phyloP scores from a whole-genome alignment of 2,888 invertebrate genomes.

The Epicampocera succincta region DNA sequence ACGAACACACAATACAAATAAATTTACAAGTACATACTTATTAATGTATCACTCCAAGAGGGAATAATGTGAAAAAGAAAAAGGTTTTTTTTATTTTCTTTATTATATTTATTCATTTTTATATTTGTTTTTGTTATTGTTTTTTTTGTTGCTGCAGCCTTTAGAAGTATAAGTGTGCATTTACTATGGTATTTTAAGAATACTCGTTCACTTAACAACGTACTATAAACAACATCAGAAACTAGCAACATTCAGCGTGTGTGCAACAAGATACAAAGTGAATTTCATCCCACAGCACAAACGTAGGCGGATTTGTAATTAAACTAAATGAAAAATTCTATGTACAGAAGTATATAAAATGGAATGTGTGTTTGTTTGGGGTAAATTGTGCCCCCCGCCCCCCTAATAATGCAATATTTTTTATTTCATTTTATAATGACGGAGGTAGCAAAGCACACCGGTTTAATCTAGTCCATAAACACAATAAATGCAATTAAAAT shows the following conservation, averaged over 20 bases:
- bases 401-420: no score
- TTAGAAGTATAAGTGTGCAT: background rate
- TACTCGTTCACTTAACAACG: constrained; percentile 53
- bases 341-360: no score
- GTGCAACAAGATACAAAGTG: constrained; percentile 32
- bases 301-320: background rate
- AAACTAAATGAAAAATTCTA: background rate
- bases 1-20: no score
- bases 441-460: no score
- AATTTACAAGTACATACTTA: background rate
- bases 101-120: background rate
- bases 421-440: no score
- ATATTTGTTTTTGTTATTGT: background rate
- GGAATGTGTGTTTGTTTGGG: no score
- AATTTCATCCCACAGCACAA: constrained; percentile 1
- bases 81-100: background rate
- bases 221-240: constrained; percentile 60
- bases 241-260: constrained; percentile 51
- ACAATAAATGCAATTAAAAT: no score
- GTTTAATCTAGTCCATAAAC: no score
- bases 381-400: no score
- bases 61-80: constrained; percentile 1
- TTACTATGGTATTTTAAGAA: constrained; percentile 32
- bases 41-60: constrained; percentile 25
- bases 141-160: background rate